Conservation (phyloP, 2,888 invertebrate genomes). For the Rhogogaster chlorosoma region DNA sequence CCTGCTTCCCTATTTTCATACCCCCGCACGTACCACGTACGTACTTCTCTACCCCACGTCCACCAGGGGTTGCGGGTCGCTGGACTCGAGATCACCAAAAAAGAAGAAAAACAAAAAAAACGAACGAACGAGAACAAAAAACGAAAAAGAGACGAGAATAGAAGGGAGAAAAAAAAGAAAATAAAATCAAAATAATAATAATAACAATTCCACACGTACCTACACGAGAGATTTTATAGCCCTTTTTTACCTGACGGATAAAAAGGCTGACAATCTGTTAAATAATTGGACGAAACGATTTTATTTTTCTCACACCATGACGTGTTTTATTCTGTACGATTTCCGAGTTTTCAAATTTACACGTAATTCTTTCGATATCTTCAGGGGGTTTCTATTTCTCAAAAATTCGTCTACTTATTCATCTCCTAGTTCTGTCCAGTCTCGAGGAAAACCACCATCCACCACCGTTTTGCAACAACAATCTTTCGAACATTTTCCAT, state of each 20-base stretch:
- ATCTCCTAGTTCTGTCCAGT: neutral
- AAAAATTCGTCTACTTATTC: neutral
- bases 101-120: neutral
- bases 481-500: neutral
- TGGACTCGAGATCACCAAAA: constrained; percentile 23
- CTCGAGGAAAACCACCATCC: neutral
- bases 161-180: neutral
- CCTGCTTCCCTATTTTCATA: neutral
- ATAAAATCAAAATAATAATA: constrained; percentile 48
- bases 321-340: neutral
- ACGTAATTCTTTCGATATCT: neutral
- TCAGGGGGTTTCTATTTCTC: neutral
- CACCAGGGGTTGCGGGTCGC: constrained; percentile 2
- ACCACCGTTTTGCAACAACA: neutral
- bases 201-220: constrained; percentile 32
- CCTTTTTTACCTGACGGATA: constrained; percentile 11
- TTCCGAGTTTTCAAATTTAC: neutral
- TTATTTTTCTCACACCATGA: neutral
- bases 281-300: constrained; percentile 38
- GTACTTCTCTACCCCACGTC: neutral
- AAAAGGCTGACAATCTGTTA: constrained; percentile 29
- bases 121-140: neutral
- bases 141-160: neutral
- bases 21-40: neutral
- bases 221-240: constrained; percentile 38